phyloP scores from a whole-genome alignment of 2,113 vertebrate species.

The Nannobrachium achirus region DNA sequence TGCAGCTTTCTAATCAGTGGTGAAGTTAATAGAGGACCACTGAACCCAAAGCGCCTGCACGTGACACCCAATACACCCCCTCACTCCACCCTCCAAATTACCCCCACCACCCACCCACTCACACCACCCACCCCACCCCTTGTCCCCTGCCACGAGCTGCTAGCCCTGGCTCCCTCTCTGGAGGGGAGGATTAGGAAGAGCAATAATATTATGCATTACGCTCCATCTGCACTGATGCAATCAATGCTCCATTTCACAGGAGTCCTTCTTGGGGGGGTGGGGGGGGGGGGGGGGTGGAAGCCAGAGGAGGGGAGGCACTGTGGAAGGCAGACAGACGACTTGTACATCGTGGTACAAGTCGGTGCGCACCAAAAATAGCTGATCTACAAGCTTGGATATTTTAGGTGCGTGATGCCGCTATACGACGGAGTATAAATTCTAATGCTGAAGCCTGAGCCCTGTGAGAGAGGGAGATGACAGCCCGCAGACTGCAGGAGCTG shows the following conservation, averaged over 20 bases:
- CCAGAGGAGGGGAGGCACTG: neutral
- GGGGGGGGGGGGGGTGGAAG: constrained; percentile 17
- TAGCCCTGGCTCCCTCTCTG: constrained; percentile 5
- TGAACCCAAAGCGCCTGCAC: constrained; percentile 18
- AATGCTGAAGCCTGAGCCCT: constrained; percentile 37
- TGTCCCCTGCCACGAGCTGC: constrained; percentile 2
- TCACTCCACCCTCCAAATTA: neutral
- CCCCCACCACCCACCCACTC: neutral
- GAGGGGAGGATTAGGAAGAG: constrained; percentile 32
- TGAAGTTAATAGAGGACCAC: constrained; percentile 24
- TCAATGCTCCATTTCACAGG: constrained; percentile 70
- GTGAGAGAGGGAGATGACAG: constrained; percentile 44
- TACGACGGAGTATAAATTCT: too few species aligned
- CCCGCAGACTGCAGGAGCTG: constrained; percentile 45
- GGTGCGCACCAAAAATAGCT: too few species aligned
- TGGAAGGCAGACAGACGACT: constrained; percentile 8
- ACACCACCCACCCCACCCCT: neutral
- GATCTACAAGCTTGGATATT: too few species aligned
- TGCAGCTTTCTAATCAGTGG: constrained; percentile 61
- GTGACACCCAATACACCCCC: constrained; percentile 9
- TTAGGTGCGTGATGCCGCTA: too few species aligned
- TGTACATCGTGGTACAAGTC: too few species aligned
- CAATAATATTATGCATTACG: constrained; percentile 71
- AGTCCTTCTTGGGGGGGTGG: constrained; percentile 41
- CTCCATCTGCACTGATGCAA: constrained; percentile 62